phyloP scores from a whole-genome alignment of 2,888 invertebrate species.

The Anoncus sp. region DNA sequence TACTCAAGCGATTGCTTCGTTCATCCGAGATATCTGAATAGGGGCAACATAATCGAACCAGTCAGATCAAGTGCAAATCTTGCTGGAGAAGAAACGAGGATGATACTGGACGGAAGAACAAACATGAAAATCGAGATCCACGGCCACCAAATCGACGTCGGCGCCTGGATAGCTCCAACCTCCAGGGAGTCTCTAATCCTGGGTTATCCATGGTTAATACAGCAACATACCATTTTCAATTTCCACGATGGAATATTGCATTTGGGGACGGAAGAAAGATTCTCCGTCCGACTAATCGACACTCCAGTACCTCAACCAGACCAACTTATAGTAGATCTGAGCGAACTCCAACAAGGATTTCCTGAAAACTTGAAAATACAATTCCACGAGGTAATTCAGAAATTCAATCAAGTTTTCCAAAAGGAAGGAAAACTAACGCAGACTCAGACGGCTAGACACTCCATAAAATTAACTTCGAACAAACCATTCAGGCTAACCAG shows the following conservation, averaged over 20 bases:
- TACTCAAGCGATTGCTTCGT: too few species aligned
- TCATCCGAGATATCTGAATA: too few species aligned
- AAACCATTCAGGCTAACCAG: background rate
- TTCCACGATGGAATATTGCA: too few species aligned
- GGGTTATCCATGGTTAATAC: constrained; percentile 46
- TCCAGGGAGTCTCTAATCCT: constrained; percentile 37
- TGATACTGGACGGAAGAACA: background rate
- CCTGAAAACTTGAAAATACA: too few species aligned
- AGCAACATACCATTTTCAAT: background rate
- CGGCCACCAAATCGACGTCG: background rate
- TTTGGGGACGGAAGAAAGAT: too few species aligned
- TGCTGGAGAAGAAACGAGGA: background rate
- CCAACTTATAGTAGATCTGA: too few species aligned
- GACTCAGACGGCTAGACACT: background rate
- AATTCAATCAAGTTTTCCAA: background rate
- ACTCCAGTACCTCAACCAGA: too few species aligned
- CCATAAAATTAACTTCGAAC: background rate
- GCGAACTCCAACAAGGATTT: too few species aligned
- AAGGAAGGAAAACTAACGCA: background rate
- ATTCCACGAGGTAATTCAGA: background rate
- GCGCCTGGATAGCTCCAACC: constrained; percentile 12
- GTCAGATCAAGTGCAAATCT: too few species aligned
- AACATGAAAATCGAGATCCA: background rate
- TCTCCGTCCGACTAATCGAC: too few species aligned
- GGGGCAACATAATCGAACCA: too few species aligned